Base-by-base conservation (phyloP, 2,888 invertebrate genomes). In the Heliothis peltigera region DNA sequence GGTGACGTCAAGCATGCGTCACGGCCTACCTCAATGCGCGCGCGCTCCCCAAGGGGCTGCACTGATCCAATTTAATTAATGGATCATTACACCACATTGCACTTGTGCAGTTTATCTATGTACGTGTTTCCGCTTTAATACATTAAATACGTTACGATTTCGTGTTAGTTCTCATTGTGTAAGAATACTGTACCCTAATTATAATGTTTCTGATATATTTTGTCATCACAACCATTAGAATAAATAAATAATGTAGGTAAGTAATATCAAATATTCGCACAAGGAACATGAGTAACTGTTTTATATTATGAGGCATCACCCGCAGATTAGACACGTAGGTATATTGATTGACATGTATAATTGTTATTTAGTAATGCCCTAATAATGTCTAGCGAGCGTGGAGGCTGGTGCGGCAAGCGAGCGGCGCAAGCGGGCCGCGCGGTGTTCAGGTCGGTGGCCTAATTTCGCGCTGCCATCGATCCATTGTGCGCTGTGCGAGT, bases 1-100 rank as follows among this genome's bases (percentile, higher is more conserved):
- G 85, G 84, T 94, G 94, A 94, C 94, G 95, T 94, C 90, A 89
- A 78, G 70, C 83, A 87, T 88, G 89, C 95, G 95, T 95, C 95
- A 95, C 93, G 94, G 91, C 95, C 95, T 95, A 95, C 95, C 95
- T 95, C 95, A 95, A 95, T 94, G 92, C 93, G 95, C 92, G 89
- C 92, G 93, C 92, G 94, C 94, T 91, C 93, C 91, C 91, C 89
- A 89, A 88, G 92, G 94, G 93, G 95, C 90, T 95, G 93, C 90
- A 91, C 87, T 86, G 87, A 84, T 88, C 89, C 83, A 87, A 90
- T 90, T 89, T 88, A 87, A 89, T 88, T 86, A 86, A 80, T 85
- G 70, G 81, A 81, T 76, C 80, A 82, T 79, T 81, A 71, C 63
- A 75, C 57, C 52, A 64, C 64, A 65, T 71, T 65, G 64, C 72